Evolutionary conservation across 2,888 invertebrate genomes (phyloP).

Genomic region (Anthophora plumipes): DNA sequence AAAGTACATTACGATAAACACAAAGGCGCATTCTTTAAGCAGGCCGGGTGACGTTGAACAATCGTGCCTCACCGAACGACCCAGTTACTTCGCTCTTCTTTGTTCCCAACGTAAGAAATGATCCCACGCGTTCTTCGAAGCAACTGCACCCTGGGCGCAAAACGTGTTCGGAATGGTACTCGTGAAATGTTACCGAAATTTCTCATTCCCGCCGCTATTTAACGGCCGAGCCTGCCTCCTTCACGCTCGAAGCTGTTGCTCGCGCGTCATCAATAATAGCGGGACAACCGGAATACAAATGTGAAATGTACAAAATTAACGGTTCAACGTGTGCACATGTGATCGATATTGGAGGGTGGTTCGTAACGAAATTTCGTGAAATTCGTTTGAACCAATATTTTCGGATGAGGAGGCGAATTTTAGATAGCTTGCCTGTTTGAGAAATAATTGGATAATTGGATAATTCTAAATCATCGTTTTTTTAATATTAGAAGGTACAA

Average conservation of each 20-base stretch:
- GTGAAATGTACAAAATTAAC: conserved; percentile 26
- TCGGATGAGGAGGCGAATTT: too few relatives aligned
- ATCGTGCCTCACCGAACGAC: conserved; percentile 53
- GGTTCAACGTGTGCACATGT: not conserved
- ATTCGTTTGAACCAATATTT: not conserved
- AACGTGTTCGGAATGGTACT: conserved; percentile 58
- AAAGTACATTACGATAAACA: conserved; percentile 58
- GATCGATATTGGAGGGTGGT: not conserved
- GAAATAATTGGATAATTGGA: too few relatives aligned
- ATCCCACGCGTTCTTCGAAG: conserved; percentile 29
- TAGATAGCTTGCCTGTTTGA: too few relatives aligned
- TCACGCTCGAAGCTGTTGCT: conserved; percentile 20
- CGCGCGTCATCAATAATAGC: conserved; percentile 49
- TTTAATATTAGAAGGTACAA: too few relatives aligned
- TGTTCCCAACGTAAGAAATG: conserved; percentile 57
- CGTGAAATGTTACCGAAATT: conserved; percentile 61
- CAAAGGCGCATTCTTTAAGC: conserved; percentile 49
- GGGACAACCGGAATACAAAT: conserved; percentile 45
- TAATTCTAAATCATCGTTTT: too few relatives aligned
- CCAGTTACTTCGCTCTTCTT: conserved; percentile 57
- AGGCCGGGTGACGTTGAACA: conserved; percentile 54
- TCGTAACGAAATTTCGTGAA: too few relatives aligned
- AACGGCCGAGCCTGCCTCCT: conserved; percentile 30
- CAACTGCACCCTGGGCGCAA: conserved; percentile 47
- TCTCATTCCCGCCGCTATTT: conserved; percentile 57